Percentiles rank a stretch among this genome's conserved stretches.
Conservation (phyloP, 30 jellyfish, hydroid and myxozoan species). For the Aurelia aurita complex sp. Pacific region DNA sequence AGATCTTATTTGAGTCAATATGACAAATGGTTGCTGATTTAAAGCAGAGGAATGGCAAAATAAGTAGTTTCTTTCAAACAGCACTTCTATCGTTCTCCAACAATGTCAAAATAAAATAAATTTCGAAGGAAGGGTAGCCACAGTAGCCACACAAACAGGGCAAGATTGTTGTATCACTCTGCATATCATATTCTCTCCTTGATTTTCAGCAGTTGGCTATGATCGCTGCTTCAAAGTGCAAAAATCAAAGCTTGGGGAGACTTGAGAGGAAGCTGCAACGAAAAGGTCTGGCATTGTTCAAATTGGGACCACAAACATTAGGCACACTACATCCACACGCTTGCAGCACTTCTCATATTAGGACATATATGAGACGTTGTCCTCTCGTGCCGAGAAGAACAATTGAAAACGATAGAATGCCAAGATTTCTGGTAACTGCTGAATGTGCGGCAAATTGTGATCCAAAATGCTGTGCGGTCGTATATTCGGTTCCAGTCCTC, state of each 20-base stretch:
- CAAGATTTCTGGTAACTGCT: conserved; percentile 14
- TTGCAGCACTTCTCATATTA: conserved; percentile 10
- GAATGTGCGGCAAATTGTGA: conserved; percentile 28
- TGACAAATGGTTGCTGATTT: too few relatives aligned
- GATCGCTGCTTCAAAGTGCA: conserved; percentile 11
- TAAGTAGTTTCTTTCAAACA: too few relatives aligned
- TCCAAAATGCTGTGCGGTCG: conserved; percentile 54
- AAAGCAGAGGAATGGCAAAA: too few relatives aligned
- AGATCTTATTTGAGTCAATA: too few relatives aligned
- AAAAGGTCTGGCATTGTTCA: conserved; percentile 9
- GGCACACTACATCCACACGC: neutral
- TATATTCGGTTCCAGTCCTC: conserved; percentile 21
- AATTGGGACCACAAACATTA: neutral
- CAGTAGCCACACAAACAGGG: too few relatives aligned
- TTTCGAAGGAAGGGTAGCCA: too few relatives aligned
- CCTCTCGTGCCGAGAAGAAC: neutral
- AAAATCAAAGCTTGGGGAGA: neutral
- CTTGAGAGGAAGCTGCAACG: conserved; percentile 6
- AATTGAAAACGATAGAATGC: conserved; percentile 15
- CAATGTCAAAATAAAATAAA: too few relatives aligned
- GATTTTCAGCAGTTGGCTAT: neutral
- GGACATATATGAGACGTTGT: conserved; percentile 13
- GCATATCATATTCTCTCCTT: too few relatives aligned
- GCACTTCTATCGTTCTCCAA: too few relatives aligned
- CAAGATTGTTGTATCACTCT: too few relatives aligned